Base-by-base conservation (phyloP, 1,140 invertebrate species). In the Agrypnia vestita region DNA sequence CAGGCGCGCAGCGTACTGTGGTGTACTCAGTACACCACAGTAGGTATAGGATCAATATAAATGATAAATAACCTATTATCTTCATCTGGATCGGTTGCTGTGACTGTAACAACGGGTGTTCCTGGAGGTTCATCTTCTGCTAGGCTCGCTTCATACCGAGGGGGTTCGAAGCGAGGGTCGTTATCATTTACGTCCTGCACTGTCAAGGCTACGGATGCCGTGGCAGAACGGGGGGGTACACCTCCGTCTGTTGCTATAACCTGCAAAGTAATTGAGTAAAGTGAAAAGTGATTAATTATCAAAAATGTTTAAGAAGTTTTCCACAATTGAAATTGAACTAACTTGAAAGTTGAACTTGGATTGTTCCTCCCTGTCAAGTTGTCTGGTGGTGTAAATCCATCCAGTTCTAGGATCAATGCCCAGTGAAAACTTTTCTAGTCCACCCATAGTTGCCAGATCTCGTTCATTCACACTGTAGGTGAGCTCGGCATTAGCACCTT, bases 181-280 rank as follows among this genome's bases (percentile, higher is more conserved):
- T 99, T 99, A 86, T 99, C 97, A 87, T 99, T 99, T 0, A 98
- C 93, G 87, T 99, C 97, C 84, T 97, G 96, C 0, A 99, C 92
- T 0, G 93, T 95, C 0, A 99, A 93, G 0, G 95, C 92, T 0
- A 99, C 96, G 11, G 93, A 95, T 0, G 97, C 96, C 59, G 94
- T 97, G 0, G 96, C 96, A 0, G 95, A 96, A 80, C 92, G 92
- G 0, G 94, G 91, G 0, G 96, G 95, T 0, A 92, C 91, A 0
- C 97, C 98, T 10, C 94, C 93, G 87, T 99, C 98, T 59, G 92
- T 93, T 3, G 97, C 97, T 76, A 97, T 92, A 4, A 98, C 96
- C 84, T 92, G 88, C 78, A 89, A 89, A 67, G 35, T 19, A 13
- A 53, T 35, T 35, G 25, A 6, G 25, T 35, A 6, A 35, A 35